Conservation (phyloP, 2,888 invertebrate genomes). For the Athripsodes cinereus region DNA sequence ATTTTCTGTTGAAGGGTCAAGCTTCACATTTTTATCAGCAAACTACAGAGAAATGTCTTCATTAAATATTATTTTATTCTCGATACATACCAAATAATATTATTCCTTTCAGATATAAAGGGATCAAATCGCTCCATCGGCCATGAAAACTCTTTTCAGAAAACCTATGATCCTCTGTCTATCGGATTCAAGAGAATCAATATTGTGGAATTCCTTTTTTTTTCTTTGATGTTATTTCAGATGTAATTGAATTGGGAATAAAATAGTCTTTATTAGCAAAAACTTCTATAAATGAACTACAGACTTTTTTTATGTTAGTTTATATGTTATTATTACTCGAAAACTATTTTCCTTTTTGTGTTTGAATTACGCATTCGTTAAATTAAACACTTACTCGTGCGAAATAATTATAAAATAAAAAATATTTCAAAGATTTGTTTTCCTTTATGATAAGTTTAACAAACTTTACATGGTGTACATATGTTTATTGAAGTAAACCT, state of each 20-base stretch:
- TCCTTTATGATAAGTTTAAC: too few species aligned
- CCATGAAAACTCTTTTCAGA: neutral
- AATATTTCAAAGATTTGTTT: too few species aligned
- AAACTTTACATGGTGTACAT: too few species aligned
- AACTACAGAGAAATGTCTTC: conserved; percentile 1
- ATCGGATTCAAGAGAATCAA: neutral
- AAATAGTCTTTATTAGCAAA: too few species aligned
- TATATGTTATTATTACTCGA: too few species aligned
- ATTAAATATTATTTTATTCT: neutral
- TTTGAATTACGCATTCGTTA: too few species aligned
- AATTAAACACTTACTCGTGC: too few species aligned
- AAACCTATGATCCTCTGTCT: neutral
- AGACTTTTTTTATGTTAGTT: too few species aligned
- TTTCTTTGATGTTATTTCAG: neutral
- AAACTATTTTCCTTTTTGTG: too few species aligned
- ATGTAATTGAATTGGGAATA: neutral
- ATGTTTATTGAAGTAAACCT: too few species aligned
- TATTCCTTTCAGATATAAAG: neutral
- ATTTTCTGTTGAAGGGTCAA: neutral
- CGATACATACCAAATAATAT: neutral
- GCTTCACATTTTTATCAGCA: neutral
- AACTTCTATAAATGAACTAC: too few species aligned
- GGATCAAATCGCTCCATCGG: neutral
- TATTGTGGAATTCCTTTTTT: neutral
- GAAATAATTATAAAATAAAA: too few species aligned